Conservation (phyloP, 2,888 invertebrate genomes). For the Microchrysa polita region DNA sequence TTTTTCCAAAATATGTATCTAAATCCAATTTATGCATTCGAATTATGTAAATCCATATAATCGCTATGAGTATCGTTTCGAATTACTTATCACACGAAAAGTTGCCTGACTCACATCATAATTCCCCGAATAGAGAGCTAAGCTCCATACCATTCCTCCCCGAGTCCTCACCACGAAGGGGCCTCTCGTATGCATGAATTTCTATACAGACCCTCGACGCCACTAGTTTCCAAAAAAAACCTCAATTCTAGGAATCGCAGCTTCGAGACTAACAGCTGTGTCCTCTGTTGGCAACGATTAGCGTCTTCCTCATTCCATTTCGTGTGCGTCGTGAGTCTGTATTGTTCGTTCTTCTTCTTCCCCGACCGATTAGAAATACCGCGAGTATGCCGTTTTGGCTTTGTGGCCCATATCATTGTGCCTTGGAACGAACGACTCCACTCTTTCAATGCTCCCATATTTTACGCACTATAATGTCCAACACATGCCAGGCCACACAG, state of each 20-base stretch:
- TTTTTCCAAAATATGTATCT: neutral
- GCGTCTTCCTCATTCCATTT: no score
- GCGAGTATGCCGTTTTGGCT: neutral
- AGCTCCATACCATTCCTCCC: neutral
- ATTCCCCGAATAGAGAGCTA: neutral
- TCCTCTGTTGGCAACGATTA: no score
- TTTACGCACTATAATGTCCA: conserved; percentile 20
- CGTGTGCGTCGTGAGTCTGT: no score
- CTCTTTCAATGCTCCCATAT: conserved; percentile 14
- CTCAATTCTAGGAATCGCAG: no score
- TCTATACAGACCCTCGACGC: no score
- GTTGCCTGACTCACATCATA: conserved; percentile 16
- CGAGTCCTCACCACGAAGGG: neutral
- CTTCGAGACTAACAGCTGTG: no score
- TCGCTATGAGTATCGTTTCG: neutral
- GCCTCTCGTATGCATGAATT: no score
- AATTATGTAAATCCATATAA: conserved; percentile 4
- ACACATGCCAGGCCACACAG: conserved; percentile 23
- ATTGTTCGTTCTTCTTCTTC: neutral
- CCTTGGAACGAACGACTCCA: neutral
- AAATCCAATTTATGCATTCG: no score
- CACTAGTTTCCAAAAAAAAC: no score
- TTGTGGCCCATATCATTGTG: neutral
- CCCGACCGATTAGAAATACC: neutral
- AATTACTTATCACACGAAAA: conserved; percentile 12